A percentile compares a stretch with the other conserved stretches of the same genome.
These are phyloP conservation scores for Carposina sasakii DNA, from an alignment of 1,140 invertebrate species.

Conservation along the genomic window DNA sequence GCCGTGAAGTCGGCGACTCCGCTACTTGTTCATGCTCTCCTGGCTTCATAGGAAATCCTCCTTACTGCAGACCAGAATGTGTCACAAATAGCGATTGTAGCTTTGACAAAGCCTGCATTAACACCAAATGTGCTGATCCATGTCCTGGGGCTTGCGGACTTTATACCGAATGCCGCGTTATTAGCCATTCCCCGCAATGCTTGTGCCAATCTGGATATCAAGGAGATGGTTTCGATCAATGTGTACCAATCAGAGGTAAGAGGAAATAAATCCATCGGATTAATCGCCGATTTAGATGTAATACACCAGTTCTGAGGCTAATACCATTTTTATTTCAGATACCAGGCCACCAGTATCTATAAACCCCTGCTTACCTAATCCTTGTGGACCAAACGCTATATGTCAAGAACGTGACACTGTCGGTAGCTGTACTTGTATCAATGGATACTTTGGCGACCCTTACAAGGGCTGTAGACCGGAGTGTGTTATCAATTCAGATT, in stretches of 20 bases:
- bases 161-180: conserved; percentile 80
- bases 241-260: conserved; percentile 48
- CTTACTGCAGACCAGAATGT: conserved; percentile 79
- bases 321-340: conserved; percentile 29
- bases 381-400: conserved; percentile 82
- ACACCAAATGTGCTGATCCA: conserved; percentile 82
- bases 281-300: too few species aligned
- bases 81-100: conserved; percentile 82
- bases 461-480: conserved; percentile 83
- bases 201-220: conserved; percentile 77
- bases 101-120: conserved; percentile 79
- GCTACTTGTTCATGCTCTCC: conserved; percentile 83
- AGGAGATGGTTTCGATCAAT: conserved; percentile 81
- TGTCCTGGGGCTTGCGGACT: conserved; percentile 84
- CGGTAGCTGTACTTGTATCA: conserved; percentile 80
- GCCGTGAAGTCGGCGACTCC: conserved; percentile 77
- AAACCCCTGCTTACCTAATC: conserved; percentile 60
- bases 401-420: conserved; percentile 78
- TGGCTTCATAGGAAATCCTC: conserved; percentile 80
- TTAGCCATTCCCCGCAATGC: conserved; percentile 84
- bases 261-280: not conserved
- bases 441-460: conserved; percentile 82
- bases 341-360: conserved; percentile 33
- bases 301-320: too few species aligned
- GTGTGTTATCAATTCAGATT: conserved; percentile 82